These are phyloP conservation scores for Hirundichthys speculiger DNA, from an alignment of 2,113 vertebrate genomes.

Conservation along the genomic window DNA sequence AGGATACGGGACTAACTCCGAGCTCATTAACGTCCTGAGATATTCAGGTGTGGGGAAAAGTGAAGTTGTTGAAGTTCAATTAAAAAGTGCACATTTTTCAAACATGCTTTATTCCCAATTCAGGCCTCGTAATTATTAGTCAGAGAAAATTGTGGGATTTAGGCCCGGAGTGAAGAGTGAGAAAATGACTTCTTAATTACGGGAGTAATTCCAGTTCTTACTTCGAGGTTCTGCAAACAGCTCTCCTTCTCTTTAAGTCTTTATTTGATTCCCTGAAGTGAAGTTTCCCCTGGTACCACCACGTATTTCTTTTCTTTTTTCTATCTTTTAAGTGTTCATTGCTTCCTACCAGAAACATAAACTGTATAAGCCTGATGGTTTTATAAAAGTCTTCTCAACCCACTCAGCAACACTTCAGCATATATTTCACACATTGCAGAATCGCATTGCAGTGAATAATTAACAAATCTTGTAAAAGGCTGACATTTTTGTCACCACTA, in stretches of 20 bases:
- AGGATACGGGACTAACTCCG: slow-evolving; percentile 13
- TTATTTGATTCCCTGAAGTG: too few relatives aligned
- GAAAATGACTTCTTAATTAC: slow-evolving; percentile 3
- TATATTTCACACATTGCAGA: too few relatives aligned
- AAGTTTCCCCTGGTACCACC: not conserved
- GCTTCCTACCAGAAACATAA: too few relatives aligned
- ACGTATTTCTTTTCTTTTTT: not conserved
- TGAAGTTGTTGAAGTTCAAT: slow-evolving; percentile 22
- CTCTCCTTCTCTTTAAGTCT: not conserved
- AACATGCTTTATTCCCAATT: slow-evolving; percentile 32
- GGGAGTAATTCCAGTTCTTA: not conserved
- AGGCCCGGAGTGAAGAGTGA: not conserved
- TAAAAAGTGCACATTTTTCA: slow-evolving; percentile 32
- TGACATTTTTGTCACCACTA: too few relatives aligned
- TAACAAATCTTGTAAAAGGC: too few relatives aligned
- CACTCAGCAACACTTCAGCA: too few relatives aligned
- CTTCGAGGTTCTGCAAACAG: not conserved
- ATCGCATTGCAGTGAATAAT: too few relatives aligned
- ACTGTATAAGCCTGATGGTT: too few relatives aligned
- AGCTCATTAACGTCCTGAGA: slow-evolving; percentile 35
- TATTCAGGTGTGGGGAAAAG: slow-evolving; percentile 15
- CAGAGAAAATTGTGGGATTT: slow-evolving; percentile 3
- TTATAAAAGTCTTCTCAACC: too few relatives aligned
- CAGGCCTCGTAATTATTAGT: slow-evolving; percentile 12
- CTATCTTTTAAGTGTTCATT: not conserved